A percentile compares a stretch with the other conserved stretches of the same genome.
Conservation (phyloP, 2,888 invertebrate genomes). For the Sphinx pinastri region DNA sequence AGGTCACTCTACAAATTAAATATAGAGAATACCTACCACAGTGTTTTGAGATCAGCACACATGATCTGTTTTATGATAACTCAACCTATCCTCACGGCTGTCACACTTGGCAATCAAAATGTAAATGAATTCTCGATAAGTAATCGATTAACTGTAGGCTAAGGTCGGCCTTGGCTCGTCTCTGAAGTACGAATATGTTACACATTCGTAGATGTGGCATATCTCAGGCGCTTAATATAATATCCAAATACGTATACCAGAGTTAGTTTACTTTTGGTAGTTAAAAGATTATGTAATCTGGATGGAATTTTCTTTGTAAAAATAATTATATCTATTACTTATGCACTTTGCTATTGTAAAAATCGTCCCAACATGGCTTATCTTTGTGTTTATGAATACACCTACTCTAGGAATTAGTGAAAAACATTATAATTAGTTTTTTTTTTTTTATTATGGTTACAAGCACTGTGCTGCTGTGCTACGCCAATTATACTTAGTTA, state of each 20-base stretch:
- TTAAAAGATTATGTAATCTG: neutral
- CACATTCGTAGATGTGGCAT: slow-evolving; percentile 21
- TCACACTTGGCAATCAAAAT: slow-evolving; percentile 27
- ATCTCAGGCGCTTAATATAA: neutral
- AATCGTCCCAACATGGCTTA: too few relatives aligned
- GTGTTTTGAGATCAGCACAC: neutral
- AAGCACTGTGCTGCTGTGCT: too few relatives aligned
- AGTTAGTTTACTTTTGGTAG: neutral
- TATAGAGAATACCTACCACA: too few relatives aligned
- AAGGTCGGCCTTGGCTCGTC: slow-evolving; percentile 36
- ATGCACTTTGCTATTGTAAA: too few relatives aligned
- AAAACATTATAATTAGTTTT: too few relatives aligned
- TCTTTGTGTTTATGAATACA: too few relatives aligned
- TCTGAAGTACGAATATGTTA: slow-evolving; percentile 17
- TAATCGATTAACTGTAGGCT: slow-evolving; percentile 39
- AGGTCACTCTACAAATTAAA: too few relatives aligned
- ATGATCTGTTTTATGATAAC: neutral
- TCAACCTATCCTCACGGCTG: slow-evolving; percentile 17
- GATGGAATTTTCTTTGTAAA: too few relatives aligned
- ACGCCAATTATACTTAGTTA: too few relatives aligned
- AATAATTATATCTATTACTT: too few relatives aligned
- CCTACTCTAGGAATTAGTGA: too few relatives aligned
- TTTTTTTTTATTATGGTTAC: too few relatives aligned
- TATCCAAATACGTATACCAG: neutral
- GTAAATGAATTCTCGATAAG: slow-evolving; percentile 34